Base-by-base conservation (phyloP, 2,888 invertebrate genomes). In the Nyleta sp. region DNA sequence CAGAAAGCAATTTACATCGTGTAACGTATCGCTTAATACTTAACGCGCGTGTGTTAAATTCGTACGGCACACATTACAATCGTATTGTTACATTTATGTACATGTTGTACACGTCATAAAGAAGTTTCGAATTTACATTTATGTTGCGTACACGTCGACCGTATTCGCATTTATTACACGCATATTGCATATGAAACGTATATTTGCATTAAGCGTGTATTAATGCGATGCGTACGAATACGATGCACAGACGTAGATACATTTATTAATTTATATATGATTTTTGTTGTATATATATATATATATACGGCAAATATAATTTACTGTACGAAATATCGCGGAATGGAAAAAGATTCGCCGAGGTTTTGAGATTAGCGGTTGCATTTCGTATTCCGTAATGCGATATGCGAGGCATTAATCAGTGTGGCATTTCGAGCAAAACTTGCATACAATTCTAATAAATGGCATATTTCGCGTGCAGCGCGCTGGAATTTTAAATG, bases 381-480 rank as follows among this genome's bases (percentile, higher is more conserved):
- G 31, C 40, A 59, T 70, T 70, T 50, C 31, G 17, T 59, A 59
- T 48, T 59, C 50, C 48, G 68, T 46, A 48, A 68, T 48, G 11
- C 48, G 68, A 68, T 68, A 57, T 11, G 40, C 68, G 20, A 24
- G 52, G 50, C 70, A 70, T 70, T 70, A 70, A 70, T 59, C 70
- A 59, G 59, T 7, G 59, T 68, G 59, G 59, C 70, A 52, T 60
- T 59, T 71, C 52, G 44, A 55, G 60, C 53, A 42, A 59, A 62
- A 71, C 60, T 60, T 71, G 60, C 71, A 20, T 62, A 62, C 53
- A 46, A 71, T 71, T 62, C 71, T 35, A 71, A 71, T 44, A 70
- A 60, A 70, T 70, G 70, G 70, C 59, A 46, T 53, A 53, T 71
- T 71, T 71, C 62, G 71, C 62, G 46, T 35, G 71, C 24, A 53